Percentiles rank a stretch among this genome's conserved stretches.
Conservation (phyloP, 2,113 vertebrate species). For the Carollia perspicillata region DNA sequence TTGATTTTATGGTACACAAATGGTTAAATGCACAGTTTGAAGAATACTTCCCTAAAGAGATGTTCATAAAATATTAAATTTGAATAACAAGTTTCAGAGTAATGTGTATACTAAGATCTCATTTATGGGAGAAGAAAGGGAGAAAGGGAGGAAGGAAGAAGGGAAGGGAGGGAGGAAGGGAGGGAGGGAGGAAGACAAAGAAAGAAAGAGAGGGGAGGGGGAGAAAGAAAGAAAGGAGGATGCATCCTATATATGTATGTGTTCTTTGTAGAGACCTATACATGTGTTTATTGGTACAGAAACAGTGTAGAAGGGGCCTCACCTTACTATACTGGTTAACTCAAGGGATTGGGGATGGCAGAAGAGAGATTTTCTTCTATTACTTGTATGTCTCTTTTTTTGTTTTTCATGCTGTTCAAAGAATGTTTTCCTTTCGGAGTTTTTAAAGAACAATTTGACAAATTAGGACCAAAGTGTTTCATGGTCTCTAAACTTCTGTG, state of each 20-base stretch:
- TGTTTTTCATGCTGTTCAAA: background rate
- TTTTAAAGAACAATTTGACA: background rate
- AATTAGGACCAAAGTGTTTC: background rate
- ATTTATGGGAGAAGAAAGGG: background rate
- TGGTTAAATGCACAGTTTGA: background rate
- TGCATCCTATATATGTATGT: background rate
- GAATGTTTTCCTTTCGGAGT: background rate
- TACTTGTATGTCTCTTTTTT: background rate
- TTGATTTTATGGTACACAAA: background rate
- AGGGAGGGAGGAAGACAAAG: background rate
- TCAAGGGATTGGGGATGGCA: rapidly evolving
- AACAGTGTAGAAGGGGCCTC: background rate
- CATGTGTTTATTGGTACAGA: background rate
- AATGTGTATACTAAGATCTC: background rate
- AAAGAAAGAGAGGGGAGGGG: background rate
- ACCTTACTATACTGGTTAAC: background rate
- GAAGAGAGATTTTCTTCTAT: background rate
- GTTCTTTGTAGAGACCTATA: background rate
- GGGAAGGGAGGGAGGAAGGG: background rate
- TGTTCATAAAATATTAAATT: background rate
- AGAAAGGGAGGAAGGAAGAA: background rate
- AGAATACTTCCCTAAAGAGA: background rate
- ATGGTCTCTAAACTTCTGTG: background rate
- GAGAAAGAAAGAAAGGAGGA: too few relatives aligned
- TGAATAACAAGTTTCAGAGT: background rate